A percentile compares a stretch with the other conserved stretches of the same genome.
Evolutionary conservation across 2,888 invertebrate species (phyloP).

Genomic region (Carterocephalus palaemon): DNA sequence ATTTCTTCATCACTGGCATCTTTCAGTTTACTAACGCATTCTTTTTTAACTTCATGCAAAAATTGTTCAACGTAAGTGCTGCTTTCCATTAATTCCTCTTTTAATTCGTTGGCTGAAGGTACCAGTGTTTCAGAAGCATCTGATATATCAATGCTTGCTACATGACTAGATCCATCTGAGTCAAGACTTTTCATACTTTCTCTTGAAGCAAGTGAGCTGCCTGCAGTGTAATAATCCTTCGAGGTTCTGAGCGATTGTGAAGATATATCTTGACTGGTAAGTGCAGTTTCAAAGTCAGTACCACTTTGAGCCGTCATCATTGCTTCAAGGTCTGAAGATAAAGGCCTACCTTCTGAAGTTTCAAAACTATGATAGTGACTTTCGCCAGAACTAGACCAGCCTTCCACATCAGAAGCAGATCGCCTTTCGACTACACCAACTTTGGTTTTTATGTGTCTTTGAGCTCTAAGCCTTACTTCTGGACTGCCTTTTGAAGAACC

Average conservation of each 20-base stretch:
- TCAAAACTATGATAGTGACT: conserved; percentile 94
- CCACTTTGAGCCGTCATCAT: conserved; percentile 85
- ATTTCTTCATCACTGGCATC: conserved; percentile 73
- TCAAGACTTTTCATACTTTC: conserved; percentile 94
- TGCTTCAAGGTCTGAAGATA: conserved; percentile 93
- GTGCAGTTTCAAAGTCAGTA: conserved; percentile 92
- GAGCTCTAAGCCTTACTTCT: conserved; percentile 64
- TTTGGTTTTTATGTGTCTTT: conserved; percentile 71
- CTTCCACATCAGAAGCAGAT: conserved; percentile 88
- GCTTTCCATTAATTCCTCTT: conserved; percentile 84
- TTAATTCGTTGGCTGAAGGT: conserved; percentile 91
- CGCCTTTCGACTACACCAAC: conserved; percentile 80
- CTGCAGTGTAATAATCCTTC: conserved; percentile 91
- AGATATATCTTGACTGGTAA: conserved; percentile 88
- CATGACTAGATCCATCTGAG: conserved; percentile 92
- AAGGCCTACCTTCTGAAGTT: conserved; percentile 87
- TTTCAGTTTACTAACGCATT: conserved; percentile 55
- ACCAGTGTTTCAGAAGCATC: conserved; percentile 96
- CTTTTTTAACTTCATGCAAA: conserved; percentile 64
- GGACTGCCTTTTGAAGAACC: conserved; percentile 70
- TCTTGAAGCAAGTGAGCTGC: conserved; percentile 91
- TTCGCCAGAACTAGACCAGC: conserved; percentile 92
- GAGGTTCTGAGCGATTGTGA: conserved; percentile 85
- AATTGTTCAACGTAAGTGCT: conserved; percentile 79
- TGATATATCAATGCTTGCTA: conserved; percentile 93